phyloP scores from a whole-genome alignment of 1,140 invertebrate species.

The Zaprionus tsacasi region DNA sequence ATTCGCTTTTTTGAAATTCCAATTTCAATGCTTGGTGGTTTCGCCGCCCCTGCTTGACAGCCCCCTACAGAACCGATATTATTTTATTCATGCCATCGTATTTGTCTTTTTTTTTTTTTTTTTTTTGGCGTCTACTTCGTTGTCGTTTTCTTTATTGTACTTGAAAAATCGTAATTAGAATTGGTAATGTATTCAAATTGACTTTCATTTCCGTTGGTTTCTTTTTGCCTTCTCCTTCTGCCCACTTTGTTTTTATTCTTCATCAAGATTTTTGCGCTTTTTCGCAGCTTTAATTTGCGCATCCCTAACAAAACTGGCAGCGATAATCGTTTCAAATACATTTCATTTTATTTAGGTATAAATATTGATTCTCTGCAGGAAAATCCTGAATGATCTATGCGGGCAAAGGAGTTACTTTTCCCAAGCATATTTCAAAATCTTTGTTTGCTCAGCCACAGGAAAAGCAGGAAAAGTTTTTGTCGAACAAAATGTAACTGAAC shows the following conservation, averaged over 20 bases:
- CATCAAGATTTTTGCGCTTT: constrained; percentile 64
- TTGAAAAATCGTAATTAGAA: constrained; percentile 84
- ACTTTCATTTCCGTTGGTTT: constrained; percentile 81
- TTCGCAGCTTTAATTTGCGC: constrained; percentile 29
- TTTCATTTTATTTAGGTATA: constrained; percentile 33
- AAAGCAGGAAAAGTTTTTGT: constrained; percentile 35
- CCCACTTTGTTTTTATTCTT: constrained; percentile 37
- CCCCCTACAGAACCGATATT: constrained; percentile 66
- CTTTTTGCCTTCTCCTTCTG: constrained; percentile 35
- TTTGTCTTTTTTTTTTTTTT: constrained; percentile 52
- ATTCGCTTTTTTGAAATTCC: constrained; percentile 76
- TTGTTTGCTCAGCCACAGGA: constrained; percentile 47
- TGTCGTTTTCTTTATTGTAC: constrained; percentile 62
- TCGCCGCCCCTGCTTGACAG: constrained; percentile 3
- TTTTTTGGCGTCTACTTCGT: constrained; percentile 25
- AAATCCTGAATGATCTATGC: constrained; percentile 47
- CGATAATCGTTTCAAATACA: constrained; percentile 26
- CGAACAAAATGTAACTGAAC: constrained; percentile 50
- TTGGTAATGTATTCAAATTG: constrained; percentile 84
- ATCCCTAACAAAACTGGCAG: constrained; percentile 5
- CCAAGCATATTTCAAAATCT: constrained; percentile 75
- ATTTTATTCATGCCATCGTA: constrained; percentile 78
- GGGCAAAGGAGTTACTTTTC: constrained; percentile 42
- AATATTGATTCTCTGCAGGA: constrained; percentile 26
- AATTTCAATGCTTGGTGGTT: constrained; percentile 78